Base-by-base conservation (phyloP, 2,113 vertebrate species). In the Elephantulus edwardii region DNA sequence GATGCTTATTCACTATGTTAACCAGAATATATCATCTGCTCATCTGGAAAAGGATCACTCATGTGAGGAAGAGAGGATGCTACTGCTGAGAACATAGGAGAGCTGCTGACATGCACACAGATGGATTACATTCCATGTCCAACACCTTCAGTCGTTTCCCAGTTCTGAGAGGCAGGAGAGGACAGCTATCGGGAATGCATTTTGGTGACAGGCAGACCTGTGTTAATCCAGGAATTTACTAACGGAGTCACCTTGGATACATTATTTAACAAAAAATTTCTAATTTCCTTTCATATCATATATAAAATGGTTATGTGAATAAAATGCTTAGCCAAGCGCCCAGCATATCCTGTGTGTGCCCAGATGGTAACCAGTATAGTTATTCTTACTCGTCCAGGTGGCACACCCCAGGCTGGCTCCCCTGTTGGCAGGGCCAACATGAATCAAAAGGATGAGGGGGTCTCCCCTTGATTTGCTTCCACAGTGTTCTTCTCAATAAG, bases 291-390 rank as follows among this genome's bases (percentile, higher is more conserved):
- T 56, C 50, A 16, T 11, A 20, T 56, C 50, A 16, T 11, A 20
- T 33, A 54, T 58, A 40, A 56, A 75, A 77, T 1, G 19, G 35
- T 52, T 10, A 48, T 22, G 17, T 60, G 17, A 50, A 20, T 8
- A 26, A 4, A 12, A 1, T 26, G 89, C 46, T 71, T 9, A 42
- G 80, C 58, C n/a, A n/a, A 64, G 81, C 6, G 8, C n/a, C 26
- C 58, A 30, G 46, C 44, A 42, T 13, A 35, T 35, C 9, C 88
- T 50, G 33, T 28, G 26, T 1, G 28, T 46, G 24, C 28, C 33
- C 52, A 33, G 2, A 5, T 2, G 11, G 38, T 7, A 33, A 46
- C 28, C 1, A 4, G 58, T 40, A 22, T 0, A 8, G 20, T n/a
- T 11, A 8, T 20, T 22, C 50, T 30, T 46, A 17, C 5, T 44